phyloP scores from a whole-genome alignment of 2,888 invertebrate species.

The Homarus gammarus region DNA sequence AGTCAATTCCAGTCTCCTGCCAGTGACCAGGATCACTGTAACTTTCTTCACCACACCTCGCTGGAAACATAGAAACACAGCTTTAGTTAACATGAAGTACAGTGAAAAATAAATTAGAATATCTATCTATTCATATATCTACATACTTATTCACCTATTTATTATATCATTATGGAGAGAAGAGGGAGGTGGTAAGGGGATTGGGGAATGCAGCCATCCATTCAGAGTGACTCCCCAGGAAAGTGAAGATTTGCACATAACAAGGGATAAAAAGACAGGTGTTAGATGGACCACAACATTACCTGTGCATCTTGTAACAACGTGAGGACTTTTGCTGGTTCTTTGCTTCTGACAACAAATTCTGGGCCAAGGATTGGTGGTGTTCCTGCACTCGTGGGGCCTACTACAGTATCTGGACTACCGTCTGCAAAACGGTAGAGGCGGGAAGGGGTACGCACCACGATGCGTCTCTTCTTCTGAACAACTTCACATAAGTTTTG shows the following conservation, averaged over 20 bases:
- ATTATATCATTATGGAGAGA: no score
- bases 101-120: background rate
- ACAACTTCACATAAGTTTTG: slow-evolving; percentile 27
- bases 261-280: no score
- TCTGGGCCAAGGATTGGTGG: slow-evolving; percentile 62
- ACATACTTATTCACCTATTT: no score
- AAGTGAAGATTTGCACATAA: no score
- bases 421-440: slow-evolving; percentile 41
- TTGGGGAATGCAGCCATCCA: no score
- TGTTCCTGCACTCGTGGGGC: background rate
- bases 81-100: background rate
- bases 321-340: slow-evolving; percentile 38
- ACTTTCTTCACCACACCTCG: slow-evolving; percentile 80
- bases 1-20: slow-evolving; percentile 86
- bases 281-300: background rate
- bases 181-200: no score
- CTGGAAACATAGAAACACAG: slow-evolving; percentile 11
- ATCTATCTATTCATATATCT: background rate
- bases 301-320: slow-evolving; percentile 49
- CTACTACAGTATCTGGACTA: background rate
- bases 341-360: slow-evolving; percentile 64
- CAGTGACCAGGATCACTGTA: slow-evolving; percentile 87
- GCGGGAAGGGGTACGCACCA: slow-evolving; percentile 61
- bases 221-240: no score
- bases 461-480: slow-evolving; percentile 43